Base-by-base conservation (phyloP, 2,888 invertebrate genomes). In the Apamea anceps region DNA sequence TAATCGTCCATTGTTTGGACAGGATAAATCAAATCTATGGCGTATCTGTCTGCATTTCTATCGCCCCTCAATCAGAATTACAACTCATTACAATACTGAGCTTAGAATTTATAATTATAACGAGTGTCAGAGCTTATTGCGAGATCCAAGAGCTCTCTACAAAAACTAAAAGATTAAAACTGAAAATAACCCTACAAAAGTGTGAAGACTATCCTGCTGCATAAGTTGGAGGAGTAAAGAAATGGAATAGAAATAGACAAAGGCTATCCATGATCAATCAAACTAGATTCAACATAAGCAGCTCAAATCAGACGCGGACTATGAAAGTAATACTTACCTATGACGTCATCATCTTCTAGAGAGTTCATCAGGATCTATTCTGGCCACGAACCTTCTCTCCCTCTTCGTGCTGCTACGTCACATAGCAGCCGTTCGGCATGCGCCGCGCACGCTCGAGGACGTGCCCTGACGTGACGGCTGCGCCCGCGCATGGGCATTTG, bases 1-100 rank as follows among this genome's bases (percentile, higher is more conserved):
- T 88, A 88, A 90, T 89, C 83, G 88, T 57, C 85, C 78, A 91
- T 92, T 92, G 91, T 92, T 81, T 81, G 60, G 68, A 66, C 77
- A 75, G 72, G 80, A 86, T 86, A 77, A 79, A 87, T 89, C 84
- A 77, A 79, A 88, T 81, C 62, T 80, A 65, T 84, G 74, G 75
- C 75, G 75, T 66, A 25, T 80, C 83, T 79, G 84, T 85, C 88
- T 89, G 89, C 87, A 81, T 81, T 71, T 84, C 75, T 85, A 89
- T 85, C 76, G 70, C 45, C 73, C 67, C 73, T 84, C 73, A 75
- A 70, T 72, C 51, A 54, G 68, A 70, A 82, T 79, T 82, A 84
- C 77, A 73, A 57, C 65, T 81, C 68, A 85, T 81, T 70, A 60
- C 42, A 60, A 81, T 57, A 37, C 15, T 28, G 37, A n/a, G 28